Conservation (phyloP, 2,797 vertebrate genomes). For the Cossypha niveicapilla region DNA sequence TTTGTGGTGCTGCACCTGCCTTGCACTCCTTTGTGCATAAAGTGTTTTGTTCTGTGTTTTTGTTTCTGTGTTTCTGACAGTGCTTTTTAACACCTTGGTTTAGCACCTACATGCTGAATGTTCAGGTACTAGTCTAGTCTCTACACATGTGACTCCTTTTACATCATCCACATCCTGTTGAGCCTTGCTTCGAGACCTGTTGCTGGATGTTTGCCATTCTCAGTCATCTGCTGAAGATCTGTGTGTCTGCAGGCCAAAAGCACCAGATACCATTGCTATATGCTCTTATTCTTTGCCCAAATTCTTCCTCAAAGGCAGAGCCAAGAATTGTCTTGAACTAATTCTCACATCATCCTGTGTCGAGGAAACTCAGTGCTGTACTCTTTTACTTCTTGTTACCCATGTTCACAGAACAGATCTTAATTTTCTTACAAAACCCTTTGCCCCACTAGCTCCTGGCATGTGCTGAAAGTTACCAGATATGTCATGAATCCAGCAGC, state of each 20-base stretch:
- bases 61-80: background rate
- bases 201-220: background rate
- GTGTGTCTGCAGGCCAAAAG: background rate
- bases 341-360: background rate
- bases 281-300: background rate
- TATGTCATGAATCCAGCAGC: background rate
- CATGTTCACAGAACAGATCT: background rate
- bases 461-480: background rate
- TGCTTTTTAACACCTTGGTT: background rate
- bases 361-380: background rate
- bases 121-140: background rate
- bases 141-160: fast-evolving
- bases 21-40: background rate
- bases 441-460: background rate
- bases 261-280: background rate
- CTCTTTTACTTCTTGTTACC: background rate
- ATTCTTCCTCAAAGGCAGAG: background rate
- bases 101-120: background rate
- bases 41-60: background rate
- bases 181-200: background rate
- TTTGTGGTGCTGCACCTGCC: background rate
- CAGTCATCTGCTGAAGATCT: background rate
- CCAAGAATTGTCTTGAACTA: background rate
- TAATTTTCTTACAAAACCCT: background rate
- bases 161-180: background rate